A percentile compares a stretch with the other conserved stretches of the same genome.
Conservation (phyloP, 2,797 vertebrate genomes). For the Urosaurus nigricauda region DNA sequence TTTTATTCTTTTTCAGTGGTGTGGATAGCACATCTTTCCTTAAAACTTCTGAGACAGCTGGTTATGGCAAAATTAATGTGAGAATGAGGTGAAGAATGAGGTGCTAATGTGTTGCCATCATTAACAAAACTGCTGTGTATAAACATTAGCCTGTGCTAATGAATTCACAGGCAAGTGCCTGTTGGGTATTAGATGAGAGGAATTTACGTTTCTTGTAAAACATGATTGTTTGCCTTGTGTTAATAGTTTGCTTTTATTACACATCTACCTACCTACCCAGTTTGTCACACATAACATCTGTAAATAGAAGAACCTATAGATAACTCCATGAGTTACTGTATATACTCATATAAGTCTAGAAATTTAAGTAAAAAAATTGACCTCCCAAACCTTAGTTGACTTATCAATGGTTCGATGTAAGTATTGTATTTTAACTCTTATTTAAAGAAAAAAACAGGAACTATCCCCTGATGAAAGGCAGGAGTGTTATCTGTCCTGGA, state of each 20-base stretch:
- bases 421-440: too few relatives aligned
- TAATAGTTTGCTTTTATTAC: not conserved
- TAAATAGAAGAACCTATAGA: not conserved
- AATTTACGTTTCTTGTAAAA: not conserved
- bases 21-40: not conserved
- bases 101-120: not conserved
- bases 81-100: not conserved
- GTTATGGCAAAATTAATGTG: not conserved
- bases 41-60: not conserved
- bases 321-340: too few relatives aligned
- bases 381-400: too few relatives aligned
- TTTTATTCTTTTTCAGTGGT: not conserved
- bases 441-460: too few relatives aligned
- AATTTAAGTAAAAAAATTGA: too few relatives aligned
- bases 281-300: not conserved
- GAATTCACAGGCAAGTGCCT: not conserved
- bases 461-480: too few relatives aligned
- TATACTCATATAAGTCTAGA: too few relatives aligned
- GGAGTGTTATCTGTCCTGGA: too few relatives aligned
- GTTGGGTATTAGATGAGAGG: not conserved
- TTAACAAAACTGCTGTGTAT: not conserved
- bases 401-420: too few relatives aligned
- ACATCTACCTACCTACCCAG: not conserved
- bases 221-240: not conserved
- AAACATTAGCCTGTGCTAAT: not conserved